Evolutionary conservation across 2,113 vertebrate species (phyloP).

Genomic region (Columba livia): DNA sequence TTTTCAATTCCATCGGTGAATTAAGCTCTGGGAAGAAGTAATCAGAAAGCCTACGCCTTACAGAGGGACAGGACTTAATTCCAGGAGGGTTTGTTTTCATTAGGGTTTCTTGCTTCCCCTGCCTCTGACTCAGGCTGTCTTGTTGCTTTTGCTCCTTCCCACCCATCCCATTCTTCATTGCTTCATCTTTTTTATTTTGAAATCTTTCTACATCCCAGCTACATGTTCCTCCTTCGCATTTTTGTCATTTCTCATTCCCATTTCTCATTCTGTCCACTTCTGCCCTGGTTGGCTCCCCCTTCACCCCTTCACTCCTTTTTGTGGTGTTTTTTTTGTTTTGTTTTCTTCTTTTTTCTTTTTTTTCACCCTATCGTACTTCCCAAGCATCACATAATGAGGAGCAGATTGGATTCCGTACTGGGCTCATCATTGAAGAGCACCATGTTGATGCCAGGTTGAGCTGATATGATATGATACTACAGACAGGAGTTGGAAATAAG

Average conservation of each 20-base stretch:
- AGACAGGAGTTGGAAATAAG: constrained; percentile 38
- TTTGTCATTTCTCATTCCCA: not conserved
- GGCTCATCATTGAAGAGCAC: not conserved
- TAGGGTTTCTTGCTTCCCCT: not conserved
- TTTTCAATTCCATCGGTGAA: not conserved
- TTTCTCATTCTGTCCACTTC: not conserved
- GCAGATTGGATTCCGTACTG: constrained; percentile 33
- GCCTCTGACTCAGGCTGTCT: not conserved
- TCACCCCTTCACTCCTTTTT: not conserved
- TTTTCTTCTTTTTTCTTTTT: not conserved
- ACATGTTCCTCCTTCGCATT: not conserved
- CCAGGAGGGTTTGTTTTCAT: not conserved
- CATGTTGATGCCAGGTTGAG: constrained; percentile 46
- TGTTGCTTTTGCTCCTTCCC: not conserved
- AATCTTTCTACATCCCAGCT: not conserved
- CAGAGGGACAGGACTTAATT: not conserved
- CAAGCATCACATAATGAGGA: not conserved
- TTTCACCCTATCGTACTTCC: not conserved
- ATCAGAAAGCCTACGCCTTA: not conserved
- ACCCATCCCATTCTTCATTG: not conserved
- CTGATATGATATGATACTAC: constrained; percentile 16
- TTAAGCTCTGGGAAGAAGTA: not conserved
- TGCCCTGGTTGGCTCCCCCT: not conserved
- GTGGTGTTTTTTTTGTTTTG: no score
- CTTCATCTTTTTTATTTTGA: not conserved